Base-by-base conservation (phyloP, 1,140 invertebrate genomes). In the Bombus haemorrhoidalis region DNA sequence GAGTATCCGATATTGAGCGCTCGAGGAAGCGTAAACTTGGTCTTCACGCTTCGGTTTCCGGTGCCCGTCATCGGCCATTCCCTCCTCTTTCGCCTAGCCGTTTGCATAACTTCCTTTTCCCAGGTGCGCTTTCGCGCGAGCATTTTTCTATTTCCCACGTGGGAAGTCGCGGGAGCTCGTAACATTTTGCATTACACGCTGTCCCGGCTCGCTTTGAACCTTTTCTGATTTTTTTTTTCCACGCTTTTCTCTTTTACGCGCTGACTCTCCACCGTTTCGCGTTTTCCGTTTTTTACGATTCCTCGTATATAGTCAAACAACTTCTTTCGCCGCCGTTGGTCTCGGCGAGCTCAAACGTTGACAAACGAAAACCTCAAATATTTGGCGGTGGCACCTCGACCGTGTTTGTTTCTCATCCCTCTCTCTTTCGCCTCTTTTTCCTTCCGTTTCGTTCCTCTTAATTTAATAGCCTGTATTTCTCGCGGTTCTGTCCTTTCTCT, bases 1-100 rank as follows among this genome's bases (percentile, higher is more conserved):
- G 69, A 83, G 81, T 77, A 77, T 66, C 62, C 62, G 62, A 83
- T 83, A 43, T 83, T 69, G 64, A 83, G 81, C 73, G 28, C 81
- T 69, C 73, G 73, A 83, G 81, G 43, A 83, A 83, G 73, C 81
- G 81, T 77, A 64, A 83, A 83, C 81, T 69, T 69, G 43, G 18
- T 83, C 81, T 83, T 77, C 62, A 39, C 81, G 37, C 81, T 77
- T 77, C 73, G 43, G 72, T n/a, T 47, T 34, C 71, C 32, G 37
- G 22, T 34, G 18, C 53, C n/a, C 68, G 18, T 25, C 69, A 28
- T 37, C 25, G 8, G 15, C 47, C 13, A 0, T 28, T 25, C 28
- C 8, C 15, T 13, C 41, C n/a, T 13, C 32, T 53, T 53, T 53
- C 41, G 32, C 25, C 3, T 25, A 6, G 22, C 57, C 15, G 8